A percentile compares a stretch with the other conserved stretches of the same genome.
phyloP scores from a whole-genome alignment of 2,888 invertebrate genomes.

The Diplolepis rosae region DNA sequence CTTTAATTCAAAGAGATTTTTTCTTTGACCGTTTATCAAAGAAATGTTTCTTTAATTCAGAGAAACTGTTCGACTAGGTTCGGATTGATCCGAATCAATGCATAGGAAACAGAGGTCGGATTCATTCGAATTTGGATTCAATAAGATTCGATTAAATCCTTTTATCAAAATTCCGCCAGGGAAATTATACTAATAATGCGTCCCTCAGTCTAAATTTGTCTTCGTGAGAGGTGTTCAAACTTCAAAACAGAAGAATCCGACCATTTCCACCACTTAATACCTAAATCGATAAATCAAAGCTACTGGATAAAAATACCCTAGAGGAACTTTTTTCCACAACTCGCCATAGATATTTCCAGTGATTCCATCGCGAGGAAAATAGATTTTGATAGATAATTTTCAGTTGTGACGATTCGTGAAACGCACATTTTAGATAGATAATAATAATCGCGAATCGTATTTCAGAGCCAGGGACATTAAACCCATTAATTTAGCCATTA shows the following conservation, averaged over 20 bases:
- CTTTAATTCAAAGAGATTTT: no score
- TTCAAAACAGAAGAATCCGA: no score
- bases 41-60: no score
- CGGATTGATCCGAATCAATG: no score
- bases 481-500: constrained; percentile 57
- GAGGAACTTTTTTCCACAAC: background rate
- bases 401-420: constrained; percentile 22
- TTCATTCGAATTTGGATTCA: no score
- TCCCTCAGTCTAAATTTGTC: background rate
- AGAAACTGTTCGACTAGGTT: no score
- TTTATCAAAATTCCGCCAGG: no score
- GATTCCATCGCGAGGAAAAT: background rate
- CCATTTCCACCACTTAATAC: background rate
- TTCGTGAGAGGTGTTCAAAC: no score
- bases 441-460: background rate
- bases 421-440: background rate
- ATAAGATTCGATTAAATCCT: no score
- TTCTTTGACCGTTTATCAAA: no score
- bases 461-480: constrained; percentile 43
- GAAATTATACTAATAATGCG: no score
- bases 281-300: background rate
- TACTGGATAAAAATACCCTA: background rate
- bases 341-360: background rate
- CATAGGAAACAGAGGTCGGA: no score
- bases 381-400: background rate